A percentile compares a stretch with the other conserved stretches of the same genome.
These are phyloP conservation scores for Oasisia sp. DNA, from an alignment of 2,888 invertebrate genomes.

Conservation along the genomic window DNA sequence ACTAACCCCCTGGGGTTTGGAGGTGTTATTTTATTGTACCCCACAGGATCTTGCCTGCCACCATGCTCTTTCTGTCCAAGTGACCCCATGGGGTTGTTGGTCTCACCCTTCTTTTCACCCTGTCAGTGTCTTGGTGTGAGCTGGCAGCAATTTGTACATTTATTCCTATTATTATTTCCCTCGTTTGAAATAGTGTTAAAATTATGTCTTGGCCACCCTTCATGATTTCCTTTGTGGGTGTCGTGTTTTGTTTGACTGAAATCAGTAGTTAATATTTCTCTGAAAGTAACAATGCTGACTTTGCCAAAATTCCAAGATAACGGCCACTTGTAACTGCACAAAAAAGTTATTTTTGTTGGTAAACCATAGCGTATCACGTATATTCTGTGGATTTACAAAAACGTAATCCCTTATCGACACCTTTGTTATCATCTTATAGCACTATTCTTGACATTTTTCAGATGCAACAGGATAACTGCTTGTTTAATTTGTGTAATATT, in stretches of 20 bases:
- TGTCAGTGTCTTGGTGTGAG: background rate
- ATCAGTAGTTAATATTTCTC: background rate
- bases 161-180: background rate
- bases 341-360: background rate
- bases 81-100: background rate
- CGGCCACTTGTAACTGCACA: background rate
- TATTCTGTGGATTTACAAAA: background rate
- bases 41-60: background rate
- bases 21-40: background rate
- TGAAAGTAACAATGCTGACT: background rate
- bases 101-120: background rate
- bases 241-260: background rate
- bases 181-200: background rate
- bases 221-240: background rate
- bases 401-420: background rate
- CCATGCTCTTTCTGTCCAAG: background rate
- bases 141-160: background rate
- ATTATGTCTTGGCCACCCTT: background rate
- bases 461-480: background rate
- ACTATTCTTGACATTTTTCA: background rate
- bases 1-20: background rate
- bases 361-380: background rate
- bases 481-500: background rate
- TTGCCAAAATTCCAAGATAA: background rate
- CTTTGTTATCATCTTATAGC: background rate